Base-by-base conservation (phyloP, 2,888 invertebrate species). In the Thalpophila matura region DNA sequence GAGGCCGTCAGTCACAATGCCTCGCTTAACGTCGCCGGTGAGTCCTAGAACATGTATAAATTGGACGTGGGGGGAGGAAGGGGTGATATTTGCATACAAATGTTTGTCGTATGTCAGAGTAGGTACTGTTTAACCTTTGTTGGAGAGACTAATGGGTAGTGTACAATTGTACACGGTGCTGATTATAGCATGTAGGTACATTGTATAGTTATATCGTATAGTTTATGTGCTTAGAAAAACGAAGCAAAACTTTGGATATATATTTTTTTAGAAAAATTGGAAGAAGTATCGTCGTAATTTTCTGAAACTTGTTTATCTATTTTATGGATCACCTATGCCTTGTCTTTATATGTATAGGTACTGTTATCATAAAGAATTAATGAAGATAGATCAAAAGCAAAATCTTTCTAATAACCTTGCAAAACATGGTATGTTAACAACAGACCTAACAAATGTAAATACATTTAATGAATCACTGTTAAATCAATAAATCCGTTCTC, bases 11-110 rank as follows among this genome's bases (percentile, higher is more conserved):
- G 99, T 91, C 96, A 98, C 82, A 99, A 99, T 94, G 99, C 99
- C 78, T 98, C 99, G 63, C 96, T 99, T 82, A 98, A 98, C 95
- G 98, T 99, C 84, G 99, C 99, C 93, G 98, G 99, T 99, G 94
- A 91, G 89, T 65, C 35, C 68, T 53, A 71, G 42, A 65, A 59
- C 18, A 47, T 61, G 55, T 24, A 42, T n/a, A 22, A 47, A 27
- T 56, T 65, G 7, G 57, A 55, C 43, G 16, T 10, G 10, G 43
- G 29, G n/a, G 29, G 37, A 29, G 29, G n/a, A 4, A 14, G 33
- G 20, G 47, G 16, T 47, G 24, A 63, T 58, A 78, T 78, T 78
- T 77, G 77, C 74, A 77, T 78, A 74, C 58, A 63, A 79, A 78
- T 71, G 78, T 78, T 76, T 79, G 65, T 76, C 55, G 65, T 63